phyloP scores from a whole-genome alignment of 1,140 invertebrate species.

The Drosophila dunni region DNA sequence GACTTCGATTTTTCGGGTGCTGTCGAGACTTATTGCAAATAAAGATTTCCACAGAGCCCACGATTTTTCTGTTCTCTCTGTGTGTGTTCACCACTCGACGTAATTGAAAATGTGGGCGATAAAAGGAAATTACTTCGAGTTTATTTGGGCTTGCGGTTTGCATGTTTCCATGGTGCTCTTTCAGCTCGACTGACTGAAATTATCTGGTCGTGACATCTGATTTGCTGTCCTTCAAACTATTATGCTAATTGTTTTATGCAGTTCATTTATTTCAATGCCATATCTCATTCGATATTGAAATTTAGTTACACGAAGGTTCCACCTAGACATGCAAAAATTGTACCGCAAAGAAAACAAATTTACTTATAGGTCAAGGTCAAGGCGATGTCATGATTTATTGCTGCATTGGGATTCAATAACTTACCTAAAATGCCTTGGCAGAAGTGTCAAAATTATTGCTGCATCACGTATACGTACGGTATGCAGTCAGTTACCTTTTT shows the following conservation, averaged over 20 bases:
- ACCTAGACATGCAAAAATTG: slow-evolving; percentile 2
- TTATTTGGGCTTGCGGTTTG: slow-evolving; percentile 17
- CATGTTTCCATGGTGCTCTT: slow-evolving; percentile 3
- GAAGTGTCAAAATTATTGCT: background rate
- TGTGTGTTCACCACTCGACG: slow-evolving; percentile 45
- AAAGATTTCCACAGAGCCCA: background rate
- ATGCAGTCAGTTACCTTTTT: background rate
- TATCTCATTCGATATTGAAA: background rate
- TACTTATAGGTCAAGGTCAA: slow-evolving; percentile 9
- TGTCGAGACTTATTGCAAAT: slow-evolving; percentile 2
- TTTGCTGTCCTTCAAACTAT: slow-evolving; percentile 3
- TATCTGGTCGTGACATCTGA: background rate
- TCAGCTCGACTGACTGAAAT: background rate
- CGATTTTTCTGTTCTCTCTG: background rate
- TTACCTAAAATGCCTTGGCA: background rate
- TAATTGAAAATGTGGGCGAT: slow-evolving; percentile 69
- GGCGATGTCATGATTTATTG: slow-evolving; percentile 9
- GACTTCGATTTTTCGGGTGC: slow-evolving; percentile 15
- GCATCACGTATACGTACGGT: background rate
- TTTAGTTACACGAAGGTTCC: slow-evolving; percentile 22
- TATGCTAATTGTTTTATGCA: slow-evolving; percentile 7
- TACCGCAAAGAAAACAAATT: slow-evolving; percentile 1
- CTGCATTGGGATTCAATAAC: slow-evolving; percentile 17
- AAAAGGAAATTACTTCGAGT: slow-evolving; percentile 51
- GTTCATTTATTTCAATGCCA: slow-evolving; percentile 22